Evolutionary conservation across 1,140 invertebrate species (phyloP).

Genomic region (Metaphire vulgaris): DNA sequence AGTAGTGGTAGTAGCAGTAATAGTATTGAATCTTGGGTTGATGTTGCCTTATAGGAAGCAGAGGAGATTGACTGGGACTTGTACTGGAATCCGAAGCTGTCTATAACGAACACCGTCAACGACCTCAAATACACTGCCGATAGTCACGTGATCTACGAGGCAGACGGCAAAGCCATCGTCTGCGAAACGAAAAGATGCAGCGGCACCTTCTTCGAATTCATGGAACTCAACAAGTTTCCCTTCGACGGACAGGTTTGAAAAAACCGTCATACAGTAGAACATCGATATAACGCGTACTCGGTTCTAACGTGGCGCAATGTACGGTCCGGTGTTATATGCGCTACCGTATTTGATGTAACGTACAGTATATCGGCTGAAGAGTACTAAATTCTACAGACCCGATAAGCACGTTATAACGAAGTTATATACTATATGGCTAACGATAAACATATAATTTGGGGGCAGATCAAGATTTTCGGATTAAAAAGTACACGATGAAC

Average conservation of each 20-base stretch:
- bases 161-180: constrained; percentile 44
- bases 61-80: neutral
- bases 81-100: constrained; percentile 12
- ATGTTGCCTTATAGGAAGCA: too few relatives aligned
- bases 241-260: constrained; percentile 49
- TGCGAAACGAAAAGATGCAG: constrained; percentile 46
- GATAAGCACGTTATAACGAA: neutral
- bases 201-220: constrained; percentile 50
- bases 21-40: too few relatives aligned
- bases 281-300: neutral
- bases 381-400: neutral
- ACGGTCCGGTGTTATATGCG: neutral
- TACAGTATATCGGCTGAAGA: neutral
- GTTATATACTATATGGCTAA: neutral
- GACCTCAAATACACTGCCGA: constrained; percentile 30
- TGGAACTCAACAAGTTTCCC: constrained; percentile 50
- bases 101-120: neutral
- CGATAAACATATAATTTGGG: neutral
- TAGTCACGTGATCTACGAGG: constrained; percentile 41
- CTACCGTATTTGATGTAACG: neutral
- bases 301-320: neutral
- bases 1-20: too few relatives aligned
- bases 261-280: neutral
- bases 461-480: too few relatives aligned
- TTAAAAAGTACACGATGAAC: too few relatives aligned